Base-by-base conservation (phyloP, 2,797 vertebrate species). In the Scleropages formosus region DNA sequence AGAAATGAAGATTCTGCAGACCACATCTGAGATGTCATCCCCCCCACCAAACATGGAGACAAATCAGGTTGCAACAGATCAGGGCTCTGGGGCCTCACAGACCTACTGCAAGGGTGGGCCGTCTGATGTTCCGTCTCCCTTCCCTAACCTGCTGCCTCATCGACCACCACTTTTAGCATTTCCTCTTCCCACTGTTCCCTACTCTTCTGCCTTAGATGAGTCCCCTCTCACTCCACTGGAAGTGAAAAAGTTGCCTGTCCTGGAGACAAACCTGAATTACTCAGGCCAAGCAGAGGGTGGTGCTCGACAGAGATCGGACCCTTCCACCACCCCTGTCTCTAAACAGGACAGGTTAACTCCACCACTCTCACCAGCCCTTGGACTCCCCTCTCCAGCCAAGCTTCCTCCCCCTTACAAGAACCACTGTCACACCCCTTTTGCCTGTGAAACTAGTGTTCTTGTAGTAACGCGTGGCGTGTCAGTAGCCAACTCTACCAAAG, bases 201-300 rank as follows among this genome's bases (percentile, higher is more conserved):
- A 95, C 83, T 97, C 97, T 16, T 96, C 96, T 0, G 96, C 96
- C 47, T 98, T 96, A 1, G 96, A 98, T 68, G 97, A 99, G 84
- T 98, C 96, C 0, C 97, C 96, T 0, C 88, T 98, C 78, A 99
- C 96, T 24, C 96, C 97, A 0, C 86, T 99, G 8, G 96, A 99
- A 86, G 97, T 98, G n/a, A 97, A 98, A 84, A 96, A 96, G 84
- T 90, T 99, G 76, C 97, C 97, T 0, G 94, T 98, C 76, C 93
- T 99, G 78, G 97, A 98, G 84, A 97, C 95, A 15, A 97, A 95
- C 83, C 90, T 97, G 31, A 98, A 95, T 88, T 98, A 95, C 77
- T 88, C 94, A 0, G 91, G 94, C 31, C 95, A 89, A 73, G 82
- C 92, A 0, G 92, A 93, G 49, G 85, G 93, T 1, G 93, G 95